These are phyloP conservation scores for Conus betulinus DNA, from an alignment of 1,140 invertebrate genomes.

Conservation along the genomic window DNA sequence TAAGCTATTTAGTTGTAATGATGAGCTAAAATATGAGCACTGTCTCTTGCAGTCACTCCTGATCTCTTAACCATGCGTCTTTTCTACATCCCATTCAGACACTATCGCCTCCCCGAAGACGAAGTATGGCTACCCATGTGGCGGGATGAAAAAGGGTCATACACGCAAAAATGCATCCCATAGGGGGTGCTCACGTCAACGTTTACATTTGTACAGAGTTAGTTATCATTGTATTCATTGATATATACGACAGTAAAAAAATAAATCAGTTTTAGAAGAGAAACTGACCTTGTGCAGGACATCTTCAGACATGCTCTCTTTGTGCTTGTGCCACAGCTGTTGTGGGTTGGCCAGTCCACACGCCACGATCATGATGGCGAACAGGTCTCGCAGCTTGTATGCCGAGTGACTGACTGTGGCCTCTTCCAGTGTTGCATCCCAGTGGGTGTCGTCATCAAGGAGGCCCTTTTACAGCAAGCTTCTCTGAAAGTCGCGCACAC, in stretches of 20 bases:
- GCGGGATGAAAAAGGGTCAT: not conserved
- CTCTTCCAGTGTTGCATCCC: not conserved
- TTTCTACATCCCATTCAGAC: too few relatives aligned
- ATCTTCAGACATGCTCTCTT: not conserved
- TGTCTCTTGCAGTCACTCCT: too few relatives aligned
- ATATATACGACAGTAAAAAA: not conserved
- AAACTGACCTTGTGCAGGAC: not conserved
- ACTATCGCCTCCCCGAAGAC: too few relatives aligned
- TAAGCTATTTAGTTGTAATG: too few relatives aligned
- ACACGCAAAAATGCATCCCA: not conserved
- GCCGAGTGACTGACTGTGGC: not conserved
- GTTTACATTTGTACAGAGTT: not conserved
- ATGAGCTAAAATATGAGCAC: too few relatives aligned
- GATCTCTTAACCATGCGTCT: too few relatives aligned
- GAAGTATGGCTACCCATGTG: not conserved
- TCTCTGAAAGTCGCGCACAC: not conserved
- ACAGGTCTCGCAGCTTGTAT: not conserved
- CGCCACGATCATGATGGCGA: not conserved
- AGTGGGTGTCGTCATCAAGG: not conserved
- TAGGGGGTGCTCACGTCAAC: not conserved
- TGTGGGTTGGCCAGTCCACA: not conserved
- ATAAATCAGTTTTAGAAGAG: not conserved
- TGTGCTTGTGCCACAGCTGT: slow-evolving; percentile 8
- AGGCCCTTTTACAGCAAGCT: not conserved
- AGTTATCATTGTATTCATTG: not conserved